phyloP scores from a whole-genome alignment of 2,888 invertebrate species.

The Torymus auratus region DNA sequence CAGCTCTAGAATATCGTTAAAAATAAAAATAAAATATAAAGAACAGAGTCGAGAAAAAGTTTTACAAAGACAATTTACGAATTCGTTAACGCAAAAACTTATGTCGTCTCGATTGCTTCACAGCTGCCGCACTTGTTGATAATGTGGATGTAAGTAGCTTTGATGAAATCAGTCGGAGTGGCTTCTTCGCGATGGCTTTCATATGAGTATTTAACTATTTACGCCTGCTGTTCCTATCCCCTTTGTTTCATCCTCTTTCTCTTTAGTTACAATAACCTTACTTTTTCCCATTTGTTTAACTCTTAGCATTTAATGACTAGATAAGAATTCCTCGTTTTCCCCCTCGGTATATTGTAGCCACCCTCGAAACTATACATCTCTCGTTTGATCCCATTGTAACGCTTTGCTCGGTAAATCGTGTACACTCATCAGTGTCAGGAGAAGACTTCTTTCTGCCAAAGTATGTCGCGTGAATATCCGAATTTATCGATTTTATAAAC shows the following conservation, averaged over 20 bases:
- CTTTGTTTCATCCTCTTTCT: neutral
- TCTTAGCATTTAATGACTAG: slow-evolving; percentile 75
- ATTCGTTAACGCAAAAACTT: neutral
- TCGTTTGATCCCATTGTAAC: slow-evolving; percentile 71
- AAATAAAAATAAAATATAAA: no score
- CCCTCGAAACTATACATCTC: slow-evolving; percentile 69
- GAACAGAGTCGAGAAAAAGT: neutral
- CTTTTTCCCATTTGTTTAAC: slow-evolving; percentile 61
- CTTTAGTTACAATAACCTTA: slow-evolving; percentile 9
- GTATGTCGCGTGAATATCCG: slow-evolving; percentile 2
- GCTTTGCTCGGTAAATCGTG: slow-evolving; percentile 3
- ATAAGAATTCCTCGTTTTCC: slow-evolving; percentile 65
- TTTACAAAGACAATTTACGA: neutral
- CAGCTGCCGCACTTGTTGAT: slow-evolving; percentile 27
- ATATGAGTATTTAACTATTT: slow-evolving; percentile 62
- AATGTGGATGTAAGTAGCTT: slow-evolving; percentile 1
- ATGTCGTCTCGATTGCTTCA: slow-evolving; percentile 2
- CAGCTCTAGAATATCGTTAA: no score
- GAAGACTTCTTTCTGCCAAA: slow-evolving; percentile 45
- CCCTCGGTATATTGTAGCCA: slow-evolving; percentile 62
- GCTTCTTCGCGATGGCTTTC: slow-evolving; percentile 65
- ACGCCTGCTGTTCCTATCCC: neutral
- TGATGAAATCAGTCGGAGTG: slow-evolving; percentile 71
- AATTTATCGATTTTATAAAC: no score
- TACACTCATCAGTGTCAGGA: neutral